These are phyloP conservation scores for Rhinopomastus cyanomelas DNA, from an alignment of 2,113 vertebrate species.

Conservation along the genomic window DNA sequence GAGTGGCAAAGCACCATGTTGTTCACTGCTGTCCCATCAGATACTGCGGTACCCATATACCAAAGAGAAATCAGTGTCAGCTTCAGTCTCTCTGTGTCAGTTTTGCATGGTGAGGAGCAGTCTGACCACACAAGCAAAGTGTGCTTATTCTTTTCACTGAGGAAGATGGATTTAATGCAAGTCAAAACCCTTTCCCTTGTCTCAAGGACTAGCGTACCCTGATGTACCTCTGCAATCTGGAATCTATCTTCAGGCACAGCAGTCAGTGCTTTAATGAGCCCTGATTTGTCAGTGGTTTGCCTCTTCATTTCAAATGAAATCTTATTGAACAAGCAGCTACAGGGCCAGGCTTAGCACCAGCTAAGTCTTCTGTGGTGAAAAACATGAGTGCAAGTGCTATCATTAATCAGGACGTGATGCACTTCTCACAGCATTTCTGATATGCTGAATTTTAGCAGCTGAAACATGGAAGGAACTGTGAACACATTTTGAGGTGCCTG, in stretches of 20 bases:
- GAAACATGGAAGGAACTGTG: background rate
- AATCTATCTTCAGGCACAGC: background rate
- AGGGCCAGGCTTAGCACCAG: background rate
- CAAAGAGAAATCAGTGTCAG: accelerated
- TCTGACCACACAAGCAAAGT: background rate
- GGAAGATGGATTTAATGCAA: background rate
- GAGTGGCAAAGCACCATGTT: background rate
- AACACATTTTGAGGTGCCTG: background rate
- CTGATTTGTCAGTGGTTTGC: background rate
- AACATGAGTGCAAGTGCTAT: background rate
- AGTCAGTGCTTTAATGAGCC: background rate
- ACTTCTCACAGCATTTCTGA: accelerated
- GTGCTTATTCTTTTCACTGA: background rate
- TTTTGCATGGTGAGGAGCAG: background rate
- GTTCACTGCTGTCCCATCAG: background rate
- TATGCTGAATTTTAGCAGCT: background rate
- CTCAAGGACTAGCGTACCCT: background rate
- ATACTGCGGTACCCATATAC: background rate
- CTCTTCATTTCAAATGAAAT: background rate
- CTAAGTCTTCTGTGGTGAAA: background rate
- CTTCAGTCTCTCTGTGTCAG: background rate
- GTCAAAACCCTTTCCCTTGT: background rate
- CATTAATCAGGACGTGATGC: background rate
- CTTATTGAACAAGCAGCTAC: background rate
- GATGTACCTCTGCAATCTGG: background rate